A percentile compares a stretch with the other conserved stretches of the same genome.
Conservation (phyloP, 2,113 vertebrate species). For the Ardeotis arabs region DNA sequence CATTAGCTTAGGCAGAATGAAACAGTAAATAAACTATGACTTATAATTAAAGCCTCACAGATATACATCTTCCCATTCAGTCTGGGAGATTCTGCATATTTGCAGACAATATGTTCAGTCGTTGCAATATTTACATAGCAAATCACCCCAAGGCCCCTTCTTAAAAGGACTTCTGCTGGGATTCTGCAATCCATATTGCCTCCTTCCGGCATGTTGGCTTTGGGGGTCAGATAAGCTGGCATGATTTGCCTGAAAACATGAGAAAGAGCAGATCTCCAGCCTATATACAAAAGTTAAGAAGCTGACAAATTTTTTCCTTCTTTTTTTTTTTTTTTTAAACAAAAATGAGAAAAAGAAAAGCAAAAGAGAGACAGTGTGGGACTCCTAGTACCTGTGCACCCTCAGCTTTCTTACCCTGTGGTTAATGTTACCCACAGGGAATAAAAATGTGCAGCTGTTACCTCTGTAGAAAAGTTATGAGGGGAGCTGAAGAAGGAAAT, state of each 20-base stretch:
- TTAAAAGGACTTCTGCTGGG: background rate
- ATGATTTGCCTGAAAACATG: background rate
- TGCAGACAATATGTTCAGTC: background rate
- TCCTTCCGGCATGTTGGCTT: background rate
- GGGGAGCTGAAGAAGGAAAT: background rate
- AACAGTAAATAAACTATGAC: constrained; percentile 36
- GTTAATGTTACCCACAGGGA: background rate
- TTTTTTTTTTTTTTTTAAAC: background rate
- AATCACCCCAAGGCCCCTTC: background rate
- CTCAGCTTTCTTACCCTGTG: background rate
- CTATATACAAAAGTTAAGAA: background rate
- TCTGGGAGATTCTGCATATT: background rate
- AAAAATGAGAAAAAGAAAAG: background rate
- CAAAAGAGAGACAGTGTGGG: background rate
- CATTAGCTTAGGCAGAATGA: constrained; percentile 2
- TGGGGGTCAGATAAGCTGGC: background rate
- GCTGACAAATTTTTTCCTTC: background rate
- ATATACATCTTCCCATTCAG: background rate
- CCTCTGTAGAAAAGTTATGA: background rate
- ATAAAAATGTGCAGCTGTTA: background rate
- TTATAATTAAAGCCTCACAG: constrained; percentile 37
- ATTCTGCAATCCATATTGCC: background rate
- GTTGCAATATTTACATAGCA: background rate
- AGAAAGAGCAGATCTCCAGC: background rate
- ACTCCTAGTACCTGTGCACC: background rate